Base-by-base conservation (phyloP, 2,888 invertebrate species). In the Merodon equestris region DNA sequence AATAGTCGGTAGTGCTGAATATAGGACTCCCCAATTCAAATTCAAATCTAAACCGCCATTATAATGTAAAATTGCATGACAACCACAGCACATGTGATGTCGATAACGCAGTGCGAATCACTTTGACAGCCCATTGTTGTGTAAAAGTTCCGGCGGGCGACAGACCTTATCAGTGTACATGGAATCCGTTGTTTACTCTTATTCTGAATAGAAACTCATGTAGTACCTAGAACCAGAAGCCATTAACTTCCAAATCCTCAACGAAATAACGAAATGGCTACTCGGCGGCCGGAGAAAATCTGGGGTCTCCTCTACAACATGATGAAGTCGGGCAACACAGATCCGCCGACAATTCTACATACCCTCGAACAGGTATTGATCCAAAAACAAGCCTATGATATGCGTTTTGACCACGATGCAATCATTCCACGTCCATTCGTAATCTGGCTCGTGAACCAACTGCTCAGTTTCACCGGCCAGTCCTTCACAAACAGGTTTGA, bases 271-370 rank as follows among this genome's bases (percentile, higher is more conserved):
- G 74, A 54, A 15, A 86, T 87, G 87, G 81, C 87, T n/a, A 83
- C 66, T 9, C 57, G 66, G 50, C 84, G 84, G 1, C 86, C 86
- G 0, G 86, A 85, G 61, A 87, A 87, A 67, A 88, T 87, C 84
- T 87, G 87, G 87, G 85, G 85, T 48, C 81, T 88, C 61, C 82
- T 87, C 1, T 87, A 87, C 72, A 86, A 83, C 56, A 76, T 87
- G 50, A 86, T 88, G 0, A 85, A 85, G 40, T 79, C 79, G 9
- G 74, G 68, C 9, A 79, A 74, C 60, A 79, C 68, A 18, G 79
- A 79, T 53, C 54, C 64, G 1, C 74, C 68, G 1, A 70, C 74
- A 1, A 74, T 79, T 54, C 45, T 79, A 0, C 13, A 45, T n/a
- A 74, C 79, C 9, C 48, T 79, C 7, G 79, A 79, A 1, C 64